These are phyloP conservation scores for Scytalopus superciliaris DNA, from an alignment of 2,113 vertebrate species.

Conservation along the genomic window DNA sequence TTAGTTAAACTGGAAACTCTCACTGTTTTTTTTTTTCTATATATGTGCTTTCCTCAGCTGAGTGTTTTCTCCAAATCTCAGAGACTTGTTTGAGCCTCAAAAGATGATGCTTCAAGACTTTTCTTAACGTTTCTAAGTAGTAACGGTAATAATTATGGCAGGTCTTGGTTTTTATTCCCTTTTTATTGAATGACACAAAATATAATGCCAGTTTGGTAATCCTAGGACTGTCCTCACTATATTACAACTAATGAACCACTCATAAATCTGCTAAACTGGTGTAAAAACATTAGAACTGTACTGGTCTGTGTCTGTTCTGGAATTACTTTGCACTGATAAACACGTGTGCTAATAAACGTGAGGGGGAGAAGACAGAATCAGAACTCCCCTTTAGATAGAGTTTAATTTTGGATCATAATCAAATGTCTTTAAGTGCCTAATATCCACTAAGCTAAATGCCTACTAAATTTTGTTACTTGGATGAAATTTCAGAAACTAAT, in stretches of 20 bases:
- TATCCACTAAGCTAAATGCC: not conserved
- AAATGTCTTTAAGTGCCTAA: not conserved
- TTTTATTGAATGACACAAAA: not conserved
- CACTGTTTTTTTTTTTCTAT: not conserved
- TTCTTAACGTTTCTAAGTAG: not conserved
- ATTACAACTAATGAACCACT: not conserved
- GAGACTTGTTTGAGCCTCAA: not conserved
- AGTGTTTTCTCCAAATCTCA: not conserved
- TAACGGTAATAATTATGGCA: not conserved
- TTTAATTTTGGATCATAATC: not conserved
- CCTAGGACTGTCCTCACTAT: not conserved
- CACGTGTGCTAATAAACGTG: fast-evolving
- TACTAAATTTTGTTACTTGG: not conserved
- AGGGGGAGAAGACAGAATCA: not conserved
- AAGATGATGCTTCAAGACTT: not conserved
- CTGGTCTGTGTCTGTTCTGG: fast-evolving
- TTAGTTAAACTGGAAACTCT: not conserved
- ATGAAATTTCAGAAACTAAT: not conserved
- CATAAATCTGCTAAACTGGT: not conserved
- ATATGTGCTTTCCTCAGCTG: not conserved
- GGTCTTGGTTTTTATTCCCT: not conserved
- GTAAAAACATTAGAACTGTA: not conserved
- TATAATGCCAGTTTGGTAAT: not conserved
- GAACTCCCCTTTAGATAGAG: not conserved
- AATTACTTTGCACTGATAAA: not conserved